phyloP scores from a whole-genome alignment of 2,797 vertebrate genomes.

The Lophotriccus pileatus region DNA sequence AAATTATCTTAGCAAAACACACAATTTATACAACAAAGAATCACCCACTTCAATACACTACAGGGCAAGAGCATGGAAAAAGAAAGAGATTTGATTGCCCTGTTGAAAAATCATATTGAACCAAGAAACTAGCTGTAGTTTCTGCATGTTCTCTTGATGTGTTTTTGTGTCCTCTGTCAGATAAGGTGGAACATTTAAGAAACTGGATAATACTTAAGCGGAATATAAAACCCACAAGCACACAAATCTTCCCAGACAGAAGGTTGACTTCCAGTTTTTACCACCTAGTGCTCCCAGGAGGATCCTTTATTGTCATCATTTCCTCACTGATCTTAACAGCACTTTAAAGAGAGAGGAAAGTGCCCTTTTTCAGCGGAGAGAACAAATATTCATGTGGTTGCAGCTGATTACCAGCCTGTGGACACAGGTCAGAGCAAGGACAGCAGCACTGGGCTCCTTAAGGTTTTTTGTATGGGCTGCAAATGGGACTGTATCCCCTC shows the following conservation, averaged over 20 bases:
- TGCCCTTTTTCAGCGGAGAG: background rate
- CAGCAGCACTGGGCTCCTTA: background rate
- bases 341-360: background rate
- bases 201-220: background rate
- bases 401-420: background rate
- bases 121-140: background rate
- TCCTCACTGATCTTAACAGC: background rate
- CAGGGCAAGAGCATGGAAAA: background rate
- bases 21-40: background rate
- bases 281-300: background rate
- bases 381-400: background rate
- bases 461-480: background rate
- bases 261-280: background rate
- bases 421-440: background rate
- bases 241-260: background rate
- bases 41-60: background rate
- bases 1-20: background rate
- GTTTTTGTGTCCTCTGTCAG: background rate
- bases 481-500: background rate
- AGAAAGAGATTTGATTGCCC: background rate
- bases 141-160: background rate
- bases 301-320: background rate
- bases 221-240: background rate
- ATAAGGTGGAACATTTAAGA: background rate
- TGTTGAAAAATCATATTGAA: background rate